These are phyloP conservation scores for Anabas testudineus DNA, from an alignment of 2,797 vertebrate genomes.

Conservation along the genomic window DNA sequence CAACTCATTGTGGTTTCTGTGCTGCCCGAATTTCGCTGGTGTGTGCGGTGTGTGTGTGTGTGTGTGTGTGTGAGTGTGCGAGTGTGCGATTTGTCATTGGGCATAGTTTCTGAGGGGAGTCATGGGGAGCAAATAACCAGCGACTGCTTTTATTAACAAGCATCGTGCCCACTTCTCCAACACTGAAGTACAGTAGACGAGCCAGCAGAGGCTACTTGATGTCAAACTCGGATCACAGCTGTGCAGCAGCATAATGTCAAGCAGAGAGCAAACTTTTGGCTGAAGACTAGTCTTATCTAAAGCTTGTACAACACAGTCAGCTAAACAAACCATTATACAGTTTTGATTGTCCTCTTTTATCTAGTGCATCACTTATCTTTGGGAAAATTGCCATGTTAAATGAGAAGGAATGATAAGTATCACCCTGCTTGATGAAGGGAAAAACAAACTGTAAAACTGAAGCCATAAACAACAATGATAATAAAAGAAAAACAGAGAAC, in stretches of 20 bases:
- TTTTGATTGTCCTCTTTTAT: constrained; percentile 29
- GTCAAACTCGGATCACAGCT: constrained; percentile 11
- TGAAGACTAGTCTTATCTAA: constrained; percentile 17
- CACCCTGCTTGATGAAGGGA: constrained; percentile 14
- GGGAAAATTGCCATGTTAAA: constrained; percentile 14
- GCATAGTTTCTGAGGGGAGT: constrained; percentile 76
- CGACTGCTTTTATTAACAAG: constrained; percentile 52
- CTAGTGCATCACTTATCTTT: constrained; percentile 27
- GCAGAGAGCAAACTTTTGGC: not conserved
- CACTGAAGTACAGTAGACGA: constrained; percentile 29
- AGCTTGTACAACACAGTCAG: constrained; percentile 10
- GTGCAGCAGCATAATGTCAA: constrained; percentile 25
- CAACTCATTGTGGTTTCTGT: constrained; percentile 37
- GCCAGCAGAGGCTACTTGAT: constrained; percentile 34
- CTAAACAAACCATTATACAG: constrained; percentile 44
- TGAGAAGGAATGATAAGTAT: constrained; percentile 1
- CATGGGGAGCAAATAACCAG: constrained; percentile 65
- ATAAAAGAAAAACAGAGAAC: constrained; percentile 9
- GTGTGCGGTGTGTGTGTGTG: constrained; percentile 3
- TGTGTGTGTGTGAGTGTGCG: constrained; percentile 4
- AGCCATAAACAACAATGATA: constrained; percentile 6
- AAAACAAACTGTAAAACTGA: constrained; percentile 12
- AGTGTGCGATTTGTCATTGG: constrained; percentile 49
- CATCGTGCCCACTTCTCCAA: constrained; percentile 41
- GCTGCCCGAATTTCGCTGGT: constrained; percentile 4